Evolutionary conservation across 2,888 invertebrate species (phyloP), one percentile per base, ranked within the genome.

Genomic region (Morpho helenor): DNA sequence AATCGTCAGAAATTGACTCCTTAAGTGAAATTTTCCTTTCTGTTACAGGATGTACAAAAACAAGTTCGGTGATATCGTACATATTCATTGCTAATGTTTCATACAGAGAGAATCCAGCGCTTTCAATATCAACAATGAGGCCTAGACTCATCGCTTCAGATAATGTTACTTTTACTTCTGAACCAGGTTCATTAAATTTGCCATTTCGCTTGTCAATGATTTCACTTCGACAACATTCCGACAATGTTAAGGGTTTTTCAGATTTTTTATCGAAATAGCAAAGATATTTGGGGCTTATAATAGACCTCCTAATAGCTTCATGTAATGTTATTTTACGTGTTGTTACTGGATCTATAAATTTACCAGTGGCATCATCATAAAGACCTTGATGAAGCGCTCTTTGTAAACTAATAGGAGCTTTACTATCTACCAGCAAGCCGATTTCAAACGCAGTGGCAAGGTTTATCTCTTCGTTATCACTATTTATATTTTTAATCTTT

Each of bases 371-470:
- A 60, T 96, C 95, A 68, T 97, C 96, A 74, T 97, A 97, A 0
- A 97, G 86, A 2, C 97, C 97, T 84, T 96, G 95, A 77, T 96
- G 96, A 55, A 97, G 93, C 0, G 96, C 96, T 72, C 96, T 91
- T 76, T 97, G 97, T 42, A 97, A 80, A 9, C 96, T 96, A 23
- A 97, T 93, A 0, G 96, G 94, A 8, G 95, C 95, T 79, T 95
- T 95, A 66, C 94, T 94, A 74, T 97, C 97, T 61, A 96, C 92
- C 50, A 97, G 91, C 59, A 97, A 92, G 22, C 96, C 96, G 61
- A 94, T 91, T 77, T 95, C 94, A 71, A 96, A 95, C 0, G 96
- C 96, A 80, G 96, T 94, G 55, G 92, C 93, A 22, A 97, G 84
- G 42, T 94, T 93, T 44, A 96, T 92, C 70, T 94, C 93, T 68